A percentile compares a stretch with the other conserved stretches of the same genome.
Evolutionary conservation across 1,140 invertebrate species (phyloP).

Genomic region (Zaprionus ghesquierei): DNA sequence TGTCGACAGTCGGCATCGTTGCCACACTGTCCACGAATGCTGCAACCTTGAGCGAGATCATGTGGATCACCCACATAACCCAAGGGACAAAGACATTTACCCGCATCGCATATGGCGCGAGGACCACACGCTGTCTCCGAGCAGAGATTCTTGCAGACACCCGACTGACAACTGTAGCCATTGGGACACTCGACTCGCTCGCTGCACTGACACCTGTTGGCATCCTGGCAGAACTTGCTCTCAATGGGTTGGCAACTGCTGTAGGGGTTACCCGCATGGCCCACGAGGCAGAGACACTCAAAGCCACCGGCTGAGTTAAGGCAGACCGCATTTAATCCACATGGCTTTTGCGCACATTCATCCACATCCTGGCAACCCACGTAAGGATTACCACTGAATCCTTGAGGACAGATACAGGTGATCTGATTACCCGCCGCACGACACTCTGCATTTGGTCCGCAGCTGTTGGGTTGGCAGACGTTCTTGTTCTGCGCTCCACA

Average conservation of each 20-base stretch:
- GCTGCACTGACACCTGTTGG: conserved; percentile 87
- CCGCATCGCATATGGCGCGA: conserved; percentile 90
- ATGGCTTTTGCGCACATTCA: conserved; percentile 91
- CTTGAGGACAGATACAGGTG: conserved; percentile 91
- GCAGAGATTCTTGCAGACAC: conserved; percentile 89
- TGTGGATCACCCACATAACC: conserved; percentile 91
- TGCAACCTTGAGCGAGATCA: conserved; percentile 88
- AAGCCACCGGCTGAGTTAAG: conserved; percentile 94
- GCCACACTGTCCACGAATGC: conserved; percentile 87
- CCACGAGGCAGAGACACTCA: conserved; percentile 92
- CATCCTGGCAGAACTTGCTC: conserved; percentile 87
- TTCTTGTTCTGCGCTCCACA: conserved; percentile 88
- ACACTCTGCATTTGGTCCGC: conserved; percentile 91
- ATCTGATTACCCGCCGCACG: conserved; percentile 88
- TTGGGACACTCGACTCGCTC: conserved; percentile 88
- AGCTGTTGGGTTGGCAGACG: conserved; percentile 89
- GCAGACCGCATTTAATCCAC: conserved; percentile 93
- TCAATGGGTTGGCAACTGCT: conserved; percentile 88
- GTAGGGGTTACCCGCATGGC: conserved; percentile 93
- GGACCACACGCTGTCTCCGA: conserved; percentile 90
- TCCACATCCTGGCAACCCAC: conserved; percentile 93
- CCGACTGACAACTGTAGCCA: conserved; percentile 88
- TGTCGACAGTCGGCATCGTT: conserved; percentile 91
- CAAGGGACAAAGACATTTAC: conserved; percentile 90
- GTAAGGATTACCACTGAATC: conserved; percentile 93